Base-by-base conservation (phyloP, 2,113 vertebrate genomes). In the Rattus rattus region DNA sequence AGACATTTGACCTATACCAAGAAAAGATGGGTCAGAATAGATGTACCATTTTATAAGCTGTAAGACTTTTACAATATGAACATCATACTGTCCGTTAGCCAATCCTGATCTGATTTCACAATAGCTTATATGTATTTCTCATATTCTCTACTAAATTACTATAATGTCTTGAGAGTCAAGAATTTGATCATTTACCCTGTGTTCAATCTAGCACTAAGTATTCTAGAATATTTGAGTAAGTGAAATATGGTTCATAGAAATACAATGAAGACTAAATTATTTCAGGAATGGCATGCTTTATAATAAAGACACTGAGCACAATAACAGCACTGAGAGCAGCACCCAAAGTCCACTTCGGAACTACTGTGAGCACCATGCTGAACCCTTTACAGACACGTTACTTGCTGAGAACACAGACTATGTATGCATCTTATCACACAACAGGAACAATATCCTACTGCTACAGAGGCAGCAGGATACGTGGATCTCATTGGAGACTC, bases 201-300 rank as follows among this genome's bases (percentile, higher is more conserved):
- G 13, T 65, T 83, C 11, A 26, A 30, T 56, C 47, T 30, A 65
- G 6, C 22, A 47, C 43, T 90, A 93, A 92, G 94, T 95, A 79
- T 87, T 96, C 72, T 39, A 93, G n/a, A 96, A 67, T 52, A 92
- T 70, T 75, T 94, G n/a, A 93, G 43, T 94, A 92, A 75, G 91
- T 79, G 11, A 92, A 87, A 22, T 76, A 4, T 54, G 79, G 30
- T 43, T 86, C 90, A 16, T 17, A 88, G 20, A 92, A 88, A 92
- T 61, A 49, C 6, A 91, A 94, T 59, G 70, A 92, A 94, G 94
- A 90, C 7, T 81, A 85, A 89, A 86, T 69, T 94, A 95, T 36
- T 88, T 92, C 56, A 88, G 95, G 93, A 61, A 56, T 81, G 33
- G 73, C 30, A 92, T 28, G 65, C 65, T 84, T 95, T 56, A 59